Evolutionary conservation across 2,797 vertebrate genomes (phyloP).

Genomic region (Acanthurus leucopareius): DNA sequence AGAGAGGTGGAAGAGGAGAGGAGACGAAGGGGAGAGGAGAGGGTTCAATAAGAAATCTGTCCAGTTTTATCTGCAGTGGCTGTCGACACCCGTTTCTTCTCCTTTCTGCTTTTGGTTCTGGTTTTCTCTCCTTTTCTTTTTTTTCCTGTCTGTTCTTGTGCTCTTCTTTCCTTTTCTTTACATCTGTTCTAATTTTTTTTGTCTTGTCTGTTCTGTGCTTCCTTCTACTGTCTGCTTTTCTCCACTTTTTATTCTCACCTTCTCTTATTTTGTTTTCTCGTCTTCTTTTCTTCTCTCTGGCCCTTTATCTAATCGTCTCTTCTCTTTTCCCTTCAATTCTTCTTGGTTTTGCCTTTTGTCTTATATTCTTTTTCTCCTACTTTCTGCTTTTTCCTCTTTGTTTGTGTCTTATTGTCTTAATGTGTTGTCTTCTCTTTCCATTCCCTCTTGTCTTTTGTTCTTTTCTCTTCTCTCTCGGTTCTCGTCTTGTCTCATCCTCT

Average conservation of each 20-base stretch:
- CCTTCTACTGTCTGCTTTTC: too few relatives aligned
- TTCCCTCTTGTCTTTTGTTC: not conserved
- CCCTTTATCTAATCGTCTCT: not conserved
- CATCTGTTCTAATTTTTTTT: not conserved
- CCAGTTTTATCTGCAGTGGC: slow-evolving; percentile 65
- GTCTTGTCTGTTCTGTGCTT: too few relatives aligned
- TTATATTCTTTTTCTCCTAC: not conserved
- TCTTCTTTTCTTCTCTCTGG: too few relatives aligned
- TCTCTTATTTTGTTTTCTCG: too few relatives aligned
- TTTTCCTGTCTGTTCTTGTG: not conserved
- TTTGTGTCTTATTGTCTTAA: too few relatives aligned
- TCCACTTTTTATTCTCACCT: too few relatives aligned
- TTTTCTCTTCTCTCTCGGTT: not conserved
- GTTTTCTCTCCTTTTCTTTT: not conserved
- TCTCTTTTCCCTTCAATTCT: too few relatives aligned
- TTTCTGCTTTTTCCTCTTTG: not conserved
- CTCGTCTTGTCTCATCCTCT: not conserved
- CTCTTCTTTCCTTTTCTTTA: not conserved
- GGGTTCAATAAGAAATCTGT: slow-evolving; percentile 76
- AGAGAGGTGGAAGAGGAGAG: slow-evolving; percentile 51
- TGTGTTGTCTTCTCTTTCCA: not conserved
- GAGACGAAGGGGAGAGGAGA: slow-evolving; percentile 17
- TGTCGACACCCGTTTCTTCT: slow-evolving; percentile 59
- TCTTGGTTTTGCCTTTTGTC: not conserved
- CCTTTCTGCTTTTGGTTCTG: slow-evolving; percentile 24